These are phyloP conservation scores for Limenitis camilla DNA, from an alignment of 2,888 invertebrate genomes.

Conservation along the genomic window DNA sequence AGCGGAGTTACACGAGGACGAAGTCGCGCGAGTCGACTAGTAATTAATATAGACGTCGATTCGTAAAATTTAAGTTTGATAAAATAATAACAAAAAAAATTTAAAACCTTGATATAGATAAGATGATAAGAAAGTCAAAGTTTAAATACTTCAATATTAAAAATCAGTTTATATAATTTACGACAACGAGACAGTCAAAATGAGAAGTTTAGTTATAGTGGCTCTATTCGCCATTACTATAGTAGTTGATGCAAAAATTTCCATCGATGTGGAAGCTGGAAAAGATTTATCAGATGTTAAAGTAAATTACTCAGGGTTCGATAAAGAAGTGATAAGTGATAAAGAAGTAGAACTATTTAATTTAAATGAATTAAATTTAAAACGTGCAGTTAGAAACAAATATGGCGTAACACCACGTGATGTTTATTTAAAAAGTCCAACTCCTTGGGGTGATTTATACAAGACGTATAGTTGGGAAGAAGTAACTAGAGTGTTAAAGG, in stretches of 20 bases:
- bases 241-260: constrained; percentile 36
- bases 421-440: constrained; percentile 48
- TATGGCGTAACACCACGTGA: constrained; percentile 39
- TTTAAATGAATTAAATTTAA: constrained; percentile 33
- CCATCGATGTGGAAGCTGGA: constrained; percentile 34
- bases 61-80: background rate
- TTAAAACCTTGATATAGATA: background rate
- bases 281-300: constrained; percentile 28
- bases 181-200: background rate
- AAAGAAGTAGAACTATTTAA: constrained; percentile 43
- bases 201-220: background rate
- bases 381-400: constrained; percentile 36
- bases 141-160: background rate
- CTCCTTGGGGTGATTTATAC: constrained; percentile 60
- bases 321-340: constrained; percentile 35
- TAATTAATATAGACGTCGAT: too few species aligned
- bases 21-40: too few species aligned
- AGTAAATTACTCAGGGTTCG: constrained; percentile 38
- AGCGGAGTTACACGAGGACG: too few species aligned
- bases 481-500: constrained; percentile 36
- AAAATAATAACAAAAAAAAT: background rate
- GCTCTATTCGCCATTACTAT: background rate
- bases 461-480: constrained; percentile 49
- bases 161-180: background rate
- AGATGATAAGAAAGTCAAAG: background rate